These are phyloP conservation scores for Thalassoma bifasciatum DNA, from an alignment of 2,113 vertebrate species.

Conservation along the genomic window DNA sequence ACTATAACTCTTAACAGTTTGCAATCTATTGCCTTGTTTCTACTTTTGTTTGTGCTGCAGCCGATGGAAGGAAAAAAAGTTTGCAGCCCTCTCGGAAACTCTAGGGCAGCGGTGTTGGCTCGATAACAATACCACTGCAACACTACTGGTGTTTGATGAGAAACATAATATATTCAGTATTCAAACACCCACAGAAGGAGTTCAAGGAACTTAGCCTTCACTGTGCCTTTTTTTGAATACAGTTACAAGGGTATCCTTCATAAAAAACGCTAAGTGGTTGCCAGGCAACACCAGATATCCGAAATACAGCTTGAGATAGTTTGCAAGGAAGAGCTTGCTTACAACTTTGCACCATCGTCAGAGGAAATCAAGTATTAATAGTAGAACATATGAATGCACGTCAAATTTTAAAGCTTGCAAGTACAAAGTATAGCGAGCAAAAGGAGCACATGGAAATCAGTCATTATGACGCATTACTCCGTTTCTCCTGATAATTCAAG, in stretches of 20 bases:
- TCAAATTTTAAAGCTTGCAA: slow-evolving; percentile 18
- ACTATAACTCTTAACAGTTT: slow-evolving; percentile 11
- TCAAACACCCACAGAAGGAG: slow-evolving; percentile 65
- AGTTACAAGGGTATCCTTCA: slow-evolving; percentile 48
- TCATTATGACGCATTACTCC: slow-evolving; percentile 59
- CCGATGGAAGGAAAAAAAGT: slow-evolving; percentile 20
- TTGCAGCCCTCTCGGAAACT: slow-evolving; percentile 11
- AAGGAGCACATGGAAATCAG: slow-evolving; percentile 48
- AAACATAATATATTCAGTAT: slow-evolving; percentile 51
- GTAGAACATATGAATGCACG: slow-evolving; percentile 26
- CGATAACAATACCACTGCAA: slow-evolving; percentile 13
- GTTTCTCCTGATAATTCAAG: slow-evolving; percentile 58
- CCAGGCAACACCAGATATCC: slow-evolving; percentile 69
- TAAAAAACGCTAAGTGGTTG: slow-evolving; percentile 66
- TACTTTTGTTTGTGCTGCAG: slow-evolving; percentile 10
- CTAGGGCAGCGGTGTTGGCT: slow-evolving; percentile 21
- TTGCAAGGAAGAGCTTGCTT: slow-evolving; percentile 38
- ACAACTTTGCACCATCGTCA: slow-evolving; percentile 51
- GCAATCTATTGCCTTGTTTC: slow-evolving; percentile 10
- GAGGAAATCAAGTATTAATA: slow-evolving; percentile 15
- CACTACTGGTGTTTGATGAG: slow-evolving; percentile 38
- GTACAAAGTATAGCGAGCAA: slow-evolving; percentile 21
- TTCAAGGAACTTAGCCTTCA: slow-evolving; percentile 65
- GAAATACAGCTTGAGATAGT: slow-evolving; percentile 35
- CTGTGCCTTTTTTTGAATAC: slow-evolving; percentile 41